phyloP scores from a whole-genome alignment of 1,140 invertebrate species.

The Maniola jurtina region DNA sequence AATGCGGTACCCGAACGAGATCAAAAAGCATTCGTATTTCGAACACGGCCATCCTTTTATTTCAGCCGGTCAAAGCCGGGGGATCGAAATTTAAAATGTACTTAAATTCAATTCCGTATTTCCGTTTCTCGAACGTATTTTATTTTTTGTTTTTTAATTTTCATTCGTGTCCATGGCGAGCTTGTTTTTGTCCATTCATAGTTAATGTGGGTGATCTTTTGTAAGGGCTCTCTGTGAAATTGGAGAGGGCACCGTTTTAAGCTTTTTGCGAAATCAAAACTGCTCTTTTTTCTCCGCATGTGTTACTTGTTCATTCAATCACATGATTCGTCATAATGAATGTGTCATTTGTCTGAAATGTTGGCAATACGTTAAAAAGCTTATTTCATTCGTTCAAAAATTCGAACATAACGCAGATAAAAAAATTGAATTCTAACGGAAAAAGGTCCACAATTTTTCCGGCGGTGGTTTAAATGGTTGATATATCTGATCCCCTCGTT shows the following conservation, averaged over 20 bases:
- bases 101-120: conserved; percentile 74
- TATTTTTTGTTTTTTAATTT: conserved; percentile 75
- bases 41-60: conserved; percentile 64
- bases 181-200: conserved; percentile 75
- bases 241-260: conserved; percentile 68
- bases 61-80: conserved; percentile 61
- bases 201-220: conserved; percentile 77
- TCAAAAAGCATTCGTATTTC: conserved; percentile 70
- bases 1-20: conserved; percentile 56
- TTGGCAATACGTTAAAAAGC: conserved; percentile 15
- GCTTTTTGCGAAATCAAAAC: conserved; percentile 74
- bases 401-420: background rate
- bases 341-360: conserved; percentile 23
- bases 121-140: conserved; percentile 66
- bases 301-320: conserved; percentile 28
- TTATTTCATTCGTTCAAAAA: conserved; percentile 1
- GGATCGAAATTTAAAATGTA: conserved; percentile 74
- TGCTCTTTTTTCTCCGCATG: conserved; percentile 38
- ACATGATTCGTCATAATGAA: conserved; percentile 35
- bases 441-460: conserved; percentile 19
- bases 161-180: conserved; percentile 60
- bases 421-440: conserved; percentile 20
- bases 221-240: conserved; percentile 74
- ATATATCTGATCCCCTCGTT: conserved; percentile 38
- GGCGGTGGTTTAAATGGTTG: conserved; percentile 23